Evolutionary conservation across 2,888 invertebrate species (phyloP).

Genomic region (Tenthredo amoena): DNA sequence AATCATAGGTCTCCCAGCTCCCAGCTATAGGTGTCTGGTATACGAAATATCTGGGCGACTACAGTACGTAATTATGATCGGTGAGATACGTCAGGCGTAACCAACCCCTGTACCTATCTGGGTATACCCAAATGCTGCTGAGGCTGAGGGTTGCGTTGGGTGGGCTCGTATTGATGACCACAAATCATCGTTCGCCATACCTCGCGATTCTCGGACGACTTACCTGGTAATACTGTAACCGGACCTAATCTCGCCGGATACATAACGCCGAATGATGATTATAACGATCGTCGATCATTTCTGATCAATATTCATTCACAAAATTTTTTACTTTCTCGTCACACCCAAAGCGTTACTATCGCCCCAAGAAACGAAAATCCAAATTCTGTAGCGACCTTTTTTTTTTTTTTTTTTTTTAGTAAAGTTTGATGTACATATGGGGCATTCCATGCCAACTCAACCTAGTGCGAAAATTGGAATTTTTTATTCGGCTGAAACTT

Average conservation of each 20-base stretch:
- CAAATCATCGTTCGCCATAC: slow-evolving; percentile 1
- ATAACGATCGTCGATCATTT: too few species aligned
- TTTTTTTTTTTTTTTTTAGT: neutral
- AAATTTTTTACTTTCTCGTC: neutral
- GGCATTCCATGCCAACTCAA: too few species aligned
- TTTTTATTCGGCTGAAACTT: too few species aligned
- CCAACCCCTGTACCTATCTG: slow-evolving; percentile 56
- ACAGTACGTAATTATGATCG: slow-evolving; percentile 78
- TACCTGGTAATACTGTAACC: neutral
- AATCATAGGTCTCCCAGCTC: slow-evolving; percentile 58
- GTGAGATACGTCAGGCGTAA: slow-evolving; percentile 77
- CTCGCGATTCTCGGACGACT: neutral
- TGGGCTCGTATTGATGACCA: neutral
- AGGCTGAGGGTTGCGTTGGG: neutral
- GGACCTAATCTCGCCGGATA: neutral
- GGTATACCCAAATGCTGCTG: neutral
- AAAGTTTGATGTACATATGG: neutral
- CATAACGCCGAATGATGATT: neutral
- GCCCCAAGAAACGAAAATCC: neutral
- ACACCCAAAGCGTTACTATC: neutral
- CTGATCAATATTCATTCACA: neutral
- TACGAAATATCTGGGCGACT: slow-evolving; percentile 62
- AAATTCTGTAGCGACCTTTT: neutral
- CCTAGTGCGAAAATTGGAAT: too few species aligned
- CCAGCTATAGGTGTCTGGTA: neutral